Evolutionary conservation across 2,797 vertebrate genomes (phyloP), one percentile per base, ranked within the genome.

Genomic region (Trachops cirrhosus): DNA sequence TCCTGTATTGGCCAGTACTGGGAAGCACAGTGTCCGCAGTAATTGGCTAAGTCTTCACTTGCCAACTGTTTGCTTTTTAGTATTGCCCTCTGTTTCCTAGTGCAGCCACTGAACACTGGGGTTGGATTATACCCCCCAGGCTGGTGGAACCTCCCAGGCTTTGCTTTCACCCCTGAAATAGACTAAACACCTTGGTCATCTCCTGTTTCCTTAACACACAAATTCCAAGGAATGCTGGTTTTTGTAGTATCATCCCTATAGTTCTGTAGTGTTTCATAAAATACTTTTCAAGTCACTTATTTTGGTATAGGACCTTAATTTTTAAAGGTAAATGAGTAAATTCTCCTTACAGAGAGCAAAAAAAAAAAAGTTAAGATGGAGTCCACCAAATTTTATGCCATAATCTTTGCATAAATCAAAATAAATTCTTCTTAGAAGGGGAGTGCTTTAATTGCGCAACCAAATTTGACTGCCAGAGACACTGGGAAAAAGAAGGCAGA

Each of bases 391-490:
- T 68, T 48, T 5, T 90, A 19, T 62, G 41, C 48, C 57, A 54
- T 67, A 73, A 16, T 74, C 75, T 94, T 88, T 77, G 62, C 50
- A n/a, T 44, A 89, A 78, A 84, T 78, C 34, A 62, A 74, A 74
- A 75, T 86, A 48, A 84, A 50, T 77, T 50, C 44, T 59, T 6
- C 59, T 90, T 68, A 34, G 18, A 12, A 29, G 32, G 18, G 16
- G 15, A n/a, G 15, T 64, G n/a, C 18, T 89, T 70, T 80, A 37
- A 54, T 86, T 77, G 48, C 44, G 57, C 52, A 57, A 89, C 34
- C 41, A 73, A 71, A 82, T 95, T 79, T 89, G 46, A 41, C 77
- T 92, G 96, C 78, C 62, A 12, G 70, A 73, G 54, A 50, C 80
- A 21, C 52, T 71, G 44, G n/a, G 64, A 29, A 80, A 73, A 86